phyloP scores from a whole-genome alignment of 2,113 vertebrate species.

The Dipodomys ordii region DNA sequence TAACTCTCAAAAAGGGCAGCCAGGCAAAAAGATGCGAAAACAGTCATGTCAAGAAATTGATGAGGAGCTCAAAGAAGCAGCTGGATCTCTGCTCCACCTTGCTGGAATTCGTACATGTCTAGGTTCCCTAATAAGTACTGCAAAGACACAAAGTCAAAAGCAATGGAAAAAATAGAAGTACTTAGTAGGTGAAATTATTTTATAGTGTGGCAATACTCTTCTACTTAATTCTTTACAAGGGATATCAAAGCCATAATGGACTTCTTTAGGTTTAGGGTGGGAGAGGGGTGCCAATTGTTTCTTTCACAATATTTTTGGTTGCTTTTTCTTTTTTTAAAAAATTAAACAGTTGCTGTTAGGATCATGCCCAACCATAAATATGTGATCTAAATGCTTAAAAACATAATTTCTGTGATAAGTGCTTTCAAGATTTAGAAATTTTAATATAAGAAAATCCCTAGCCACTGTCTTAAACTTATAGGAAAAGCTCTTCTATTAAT shows the following conservation, averaged over 20 bases:
- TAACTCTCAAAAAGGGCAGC: conserved; percentile 85
- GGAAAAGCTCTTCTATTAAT: conserved; percentile 42
- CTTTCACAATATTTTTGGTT: conserved; percentile 79
- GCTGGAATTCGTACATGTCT: conserved; percentile 96
- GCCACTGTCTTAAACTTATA: conserved; percentile 75
- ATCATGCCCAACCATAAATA: conserved; percentile 75
- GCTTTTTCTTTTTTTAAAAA: conserved; percentile 57
- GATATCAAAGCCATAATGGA: conserved; percentile 99
- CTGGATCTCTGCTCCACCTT: conserved; percentile 97
- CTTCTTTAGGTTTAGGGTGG: conserved; percentile 84
- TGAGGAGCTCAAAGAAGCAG: conserved; percentile 98
- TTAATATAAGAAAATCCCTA: conserved; percentile 46
- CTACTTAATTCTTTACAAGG: conserved; percentile 93
- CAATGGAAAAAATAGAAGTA: conserved; percentile 92
- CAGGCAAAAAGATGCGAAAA: conserved; percentile 87
- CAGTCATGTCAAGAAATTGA: conserved; percentile 94
- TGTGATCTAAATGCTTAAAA: conserved; percentile 79
- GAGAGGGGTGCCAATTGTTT: conserved; percentile 59
- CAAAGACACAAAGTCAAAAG: conserved; percentile 92
- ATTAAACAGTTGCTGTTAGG: conserved; percentile 80
- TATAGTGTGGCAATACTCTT: conserved; percentile 90
- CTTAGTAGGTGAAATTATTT: conserved; percentile 85
- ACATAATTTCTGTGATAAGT: conserved; percentile 78
- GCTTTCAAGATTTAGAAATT: conserved; percentile 69
- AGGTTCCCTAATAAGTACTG: conserved; percentile 93